Evolutionary conservation across 2,888 invertebrate genomes (phyloP).

Genomic region (Escarpia spicata): DNA sequence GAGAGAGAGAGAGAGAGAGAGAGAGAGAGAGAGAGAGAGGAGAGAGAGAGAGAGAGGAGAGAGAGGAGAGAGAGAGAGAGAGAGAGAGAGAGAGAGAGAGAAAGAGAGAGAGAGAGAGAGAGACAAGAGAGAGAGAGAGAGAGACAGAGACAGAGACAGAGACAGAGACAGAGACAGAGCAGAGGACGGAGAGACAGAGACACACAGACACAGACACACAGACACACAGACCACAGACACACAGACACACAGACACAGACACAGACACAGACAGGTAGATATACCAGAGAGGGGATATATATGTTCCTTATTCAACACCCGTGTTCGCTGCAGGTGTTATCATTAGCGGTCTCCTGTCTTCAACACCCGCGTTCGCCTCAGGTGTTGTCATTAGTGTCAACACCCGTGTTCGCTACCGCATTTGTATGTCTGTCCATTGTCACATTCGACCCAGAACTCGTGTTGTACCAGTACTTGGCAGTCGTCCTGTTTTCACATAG

Average conservation of each 20-base stretch:
- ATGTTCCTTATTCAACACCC: not conserved
- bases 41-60: not conserved
- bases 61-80: not conserved
- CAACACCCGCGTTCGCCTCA: not conserved
- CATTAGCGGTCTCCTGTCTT: not conserved
- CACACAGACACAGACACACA: not conserved
- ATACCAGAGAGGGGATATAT: not conserved
- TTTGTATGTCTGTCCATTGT: not conserved
- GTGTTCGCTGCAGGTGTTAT: not conserved
- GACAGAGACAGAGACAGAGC: too few species aligned
- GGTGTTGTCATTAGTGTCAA: not conserved
- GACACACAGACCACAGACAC: not conserved
- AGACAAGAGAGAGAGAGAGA: conserved; percentile 25
- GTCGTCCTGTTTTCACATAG: not conserved
- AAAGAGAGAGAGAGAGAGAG: conserved; percentile 26
- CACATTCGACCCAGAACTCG: not conserved
- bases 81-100: conserved; percentile 18
- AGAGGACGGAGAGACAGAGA: not conserved
- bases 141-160: not conserved
- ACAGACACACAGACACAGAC: not conserved
- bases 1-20: not conserved
- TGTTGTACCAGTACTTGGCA: not conserved
- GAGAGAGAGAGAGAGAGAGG: conserved; percentile 6
- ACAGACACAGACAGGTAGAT: conserved; percentile 7
- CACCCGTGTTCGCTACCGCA: not conserved